Evolutionary conservation across 2,797 vertebrate species (phyloP), one percentile per base, ranked within the genome.

Genomic region (Buceros bicornis): DNA sequence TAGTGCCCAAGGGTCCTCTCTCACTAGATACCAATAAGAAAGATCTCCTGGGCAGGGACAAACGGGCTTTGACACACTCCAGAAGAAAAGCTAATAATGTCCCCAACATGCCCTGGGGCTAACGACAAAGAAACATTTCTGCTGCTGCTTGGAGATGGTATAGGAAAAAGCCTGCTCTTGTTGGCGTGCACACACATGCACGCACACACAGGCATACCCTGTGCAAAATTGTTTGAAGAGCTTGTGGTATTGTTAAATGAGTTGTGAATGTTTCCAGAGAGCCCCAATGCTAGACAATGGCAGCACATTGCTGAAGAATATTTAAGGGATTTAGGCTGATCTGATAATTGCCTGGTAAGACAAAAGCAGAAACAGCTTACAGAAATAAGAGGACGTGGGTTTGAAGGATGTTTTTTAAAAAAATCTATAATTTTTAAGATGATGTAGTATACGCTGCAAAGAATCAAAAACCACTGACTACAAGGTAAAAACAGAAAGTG

Each of bases 271-370:
- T 90, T 93, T 95, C 90, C 90, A 80, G 95, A 95, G 80, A 82
- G 47, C n/a, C 57, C 43, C 22, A 84, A 84, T 7, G 16, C 37
- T 57, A 93, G 64, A 93, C 74, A 89, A 96, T 82, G 71, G 94
- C 83, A 91, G 81, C 93, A 96, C 61, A 85, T 87, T 87, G 81
- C 88, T 79, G 26, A 97, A 89, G 92, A 97, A 95, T 81, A 64
- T 47, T 74, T 37, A 87, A 77, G 67, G 45, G 92, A 80, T 86
- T 95, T 89, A 12, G 54, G 64, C 69, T 71, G 90, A 94, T 94
- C 90, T 88, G 85, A 90, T 90, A 94, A 95, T 84, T 88, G 82
- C 53, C 54, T 86, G 54, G 58, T 84, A 71, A 83, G 47, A 83
- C 61, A 73, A 95, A 89, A 87, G 45, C 67, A 89, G 56, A 64